Evolutionary conservation across 2,797 vertebrate species (phyloP), one percentile per base, ranked within the genome.

Genomic region (Bufotes viridis): DNA sequence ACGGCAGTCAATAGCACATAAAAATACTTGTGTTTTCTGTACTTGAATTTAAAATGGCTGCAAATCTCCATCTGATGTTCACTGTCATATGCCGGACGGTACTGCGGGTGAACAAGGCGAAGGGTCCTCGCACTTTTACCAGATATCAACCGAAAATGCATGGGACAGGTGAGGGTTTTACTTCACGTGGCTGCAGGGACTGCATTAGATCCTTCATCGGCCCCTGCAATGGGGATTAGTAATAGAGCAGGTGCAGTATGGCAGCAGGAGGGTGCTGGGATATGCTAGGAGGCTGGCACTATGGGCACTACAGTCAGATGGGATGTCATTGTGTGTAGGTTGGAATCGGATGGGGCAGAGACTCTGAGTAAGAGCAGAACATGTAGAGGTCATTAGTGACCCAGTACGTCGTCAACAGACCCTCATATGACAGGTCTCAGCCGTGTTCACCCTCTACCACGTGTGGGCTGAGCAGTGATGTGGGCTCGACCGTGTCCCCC

Each of bases 1-100:
- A 75, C 72, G 53, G 70, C 34, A 74, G 34, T 75, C 72, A 76
- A n/a, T 53, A 76, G 74, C 74, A 72, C 72, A 74, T 74, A 49
- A 42, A 65, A 74, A 49, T 10, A 49, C 18, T 74, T 10, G 15
- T 24, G 17, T 42, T 74, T 42, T 34, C 34, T 74, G 6, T 74
- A 20, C 29, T 74, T 20, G 20, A 51, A 22, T 11, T 70, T 10
- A 34, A 22, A 22, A 12, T 1, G 1, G 0, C 34, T 22, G 20
- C 17, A 75, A 49, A 51, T 75, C 72, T 74, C 0, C 14, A 2
- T n/a, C 69, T 15, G n/a, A 15, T 69, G 24, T 69, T 29, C 14
- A 65, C 11, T 24, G 67, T 69, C 13, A 26, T 10, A n/a, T 15
- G 10, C 34, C 7, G 29, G 69, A 42, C 2, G 1, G 7, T 8